These are phyloP conservation scores for Cerastis rubricosa DNA, from an alignment of 2,888 invertebrate genomes.

Conservation along the genomic window DNA sequence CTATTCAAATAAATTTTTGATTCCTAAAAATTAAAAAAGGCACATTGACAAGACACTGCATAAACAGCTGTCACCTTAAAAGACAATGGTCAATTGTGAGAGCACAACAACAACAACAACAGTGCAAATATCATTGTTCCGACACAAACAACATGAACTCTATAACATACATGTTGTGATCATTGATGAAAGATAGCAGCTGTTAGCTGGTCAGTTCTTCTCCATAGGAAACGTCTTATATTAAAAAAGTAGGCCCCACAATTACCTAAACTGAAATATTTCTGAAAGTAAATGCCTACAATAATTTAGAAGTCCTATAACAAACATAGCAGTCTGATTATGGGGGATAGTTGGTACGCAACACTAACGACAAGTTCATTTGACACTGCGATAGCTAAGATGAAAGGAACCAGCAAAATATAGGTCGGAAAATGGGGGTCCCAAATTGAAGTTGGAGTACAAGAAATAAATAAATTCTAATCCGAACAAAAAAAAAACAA, in stretches of 20 bases:
- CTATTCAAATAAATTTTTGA: too few species aligned
- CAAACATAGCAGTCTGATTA: not conserved
- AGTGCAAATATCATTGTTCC: constrained; percentile 13
- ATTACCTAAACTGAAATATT: not conserved
- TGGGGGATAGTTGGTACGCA: not conserved
- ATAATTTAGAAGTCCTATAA: not conserved
- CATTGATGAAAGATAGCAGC: too few species aligned
- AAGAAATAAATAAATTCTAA: not conserved
- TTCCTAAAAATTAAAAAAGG: too few species aligned
- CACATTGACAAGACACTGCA: not conserved
- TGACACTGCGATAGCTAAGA: not conserved
- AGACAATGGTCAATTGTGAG: constrained; percentile 17
- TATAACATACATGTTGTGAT: not conserved
- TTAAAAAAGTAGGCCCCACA: not conserved
- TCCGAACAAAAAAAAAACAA: not conserved
- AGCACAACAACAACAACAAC: constrained; percentile 24
- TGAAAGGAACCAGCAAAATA: not conserved
- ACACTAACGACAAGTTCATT: not conserved
- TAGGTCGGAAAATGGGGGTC: not conserved
- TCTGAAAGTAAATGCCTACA: not conserved
- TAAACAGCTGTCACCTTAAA: constrained; percentile 15
- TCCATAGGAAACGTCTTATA: too few species aligned
- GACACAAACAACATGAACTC: constrained; percentile 16
- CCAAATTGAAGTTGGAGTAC: not conserved
- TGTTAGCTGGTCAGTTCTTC: not conserved